These are phyloP conservation scores for Drosophila multiciliata DNA, from an alignment of 2,888 invertebrate genomes.

Conservation along the genomic window DNA sequence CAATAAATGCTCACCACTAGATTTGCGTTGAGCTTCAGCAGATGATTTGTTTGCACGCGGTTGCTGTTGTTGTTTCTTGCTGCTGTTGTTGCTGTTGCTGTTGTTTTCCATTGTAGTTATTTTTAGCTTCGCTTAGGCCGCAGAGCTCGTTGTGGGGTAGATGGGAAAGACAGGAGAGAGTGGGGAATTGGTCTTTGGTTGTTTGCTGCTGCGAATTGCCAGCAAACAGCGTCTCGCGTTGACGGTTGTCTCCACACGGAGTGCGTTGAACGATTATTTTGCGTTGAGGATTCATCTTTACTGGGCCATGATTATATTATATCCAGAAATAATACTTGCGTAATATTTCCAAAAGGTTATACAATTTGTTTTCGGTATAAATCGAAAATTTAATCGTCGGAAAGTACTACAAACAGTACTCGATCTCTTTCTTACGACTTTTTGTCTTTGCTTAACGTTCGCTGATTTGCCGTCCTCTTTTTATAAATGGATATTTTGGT, in stretches of 20 bases:
- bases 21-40: constrained; percentile 87
- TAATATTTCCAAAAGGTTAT: constrained; percentile 77
- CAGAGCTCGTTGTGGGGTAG: constrained; percentile 30
- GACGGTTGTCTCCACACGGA: constrained; percentile 85
- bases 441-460: constrained; percentile 33
- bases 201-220: constrained; percentile 57
- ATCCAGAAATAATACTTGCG: constrained; percentile 79
- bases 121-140: constrained; percentile 49
- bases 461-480: constrained; percentile 36
- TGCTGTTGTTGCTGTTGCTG: constrained; percentile 85
- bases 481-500: constrained; percentile 20
- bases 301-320: constrained; percentile 85
- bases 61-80: constrained; percentile 88
- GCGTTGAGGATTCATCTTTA: constrained; percentile 85
- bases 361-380: constrained; percentile 40
- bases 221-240: constrained; percentile 70
- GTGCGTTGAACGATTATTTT: constrained; percentile 77
- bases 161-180: constrained; percentile 27
- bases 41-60: constrained; percentile 89
- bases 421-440: constrained; percentile 21
- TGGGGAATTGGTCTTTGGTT: constrained; percentile 43
- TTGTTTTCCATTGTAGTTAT: constrained; percentile 85
- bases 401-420: constrained; percentile 67
- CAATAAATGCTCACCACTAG: constrained; percentile 79
- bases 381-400: constrained; percentile 42